Evolutionary conservation across 2,888 invertebrate species (phyloP).

Genomic region (Drosophila prostipennis): DNA sequence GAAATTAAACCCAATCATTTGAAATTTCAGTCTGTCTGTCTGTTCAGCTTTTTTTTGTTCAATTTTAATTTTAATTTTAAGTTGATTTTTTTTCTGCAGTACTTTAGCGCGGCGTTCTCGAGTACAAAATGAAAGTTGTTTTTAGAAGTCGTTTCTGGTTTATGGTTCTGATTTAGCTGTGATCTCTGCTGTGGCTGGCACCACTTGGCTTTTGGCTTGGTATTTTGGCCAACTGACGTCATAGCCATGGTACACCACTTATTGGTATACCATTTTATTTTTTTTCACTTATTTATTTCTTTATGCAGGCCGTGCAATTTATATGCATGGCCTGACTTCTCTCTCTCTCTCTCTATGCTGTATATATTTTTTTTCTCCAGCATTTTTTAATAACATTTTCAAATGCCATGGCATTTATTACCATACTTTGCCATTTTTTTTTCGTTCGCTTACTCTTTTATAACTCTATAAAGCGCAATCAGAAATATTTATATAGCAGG

Average conservation of each 20-base stretch:
- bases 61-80: slow-evolving; percentile 17
- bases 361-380: slow-evolving; percentile 23
- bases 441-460: slow-evolving; percentile 48
- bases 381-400: slow-evolving; percentile 68
- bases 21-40: slow-evolving; percentile 33
- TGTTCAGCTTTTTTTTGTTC: slow-evolving; percentile 7
- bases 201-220: slow-evolving; percentile 46
- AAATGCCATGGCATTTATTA: slow-evolving; percentile 80
- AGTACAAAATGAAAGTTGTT: slow-evolving; percentile 77
- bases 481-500: slow-evolving; percentile 49
- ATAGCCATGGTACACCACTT: slow-evolving; percentile 43
- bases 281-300: slow-evolving; percentile 35
- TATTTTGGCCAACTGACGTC: slow-evolving; percentile 73
- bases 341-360: slow-evolving; percentile 14
- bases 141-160: slow-evolving; percentile 75
- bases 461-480: slow-evolving; percentile 66
- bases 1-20: slow-evolving; percentile 62
- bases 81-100: slow-evolving; percentile 23
- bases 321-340: slow-evolving; percentile 65
- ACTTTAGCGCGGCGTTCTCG: slow-evolving; percentile 36
- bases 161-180: slow-evolving; percentile 67
- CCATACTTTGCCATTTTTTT: slow-evolving; percentile 62
- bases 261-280: slow-evolving; percentile 31
- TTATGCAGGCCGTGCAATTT: slow-evolving; percentile 67
- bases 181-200: slow-evolving; percentile 59